Evolutionary conservation across 2,888 invertebrate genomes (phyloP).

Genomic region (Ectemnius cavifrons): DNA sequence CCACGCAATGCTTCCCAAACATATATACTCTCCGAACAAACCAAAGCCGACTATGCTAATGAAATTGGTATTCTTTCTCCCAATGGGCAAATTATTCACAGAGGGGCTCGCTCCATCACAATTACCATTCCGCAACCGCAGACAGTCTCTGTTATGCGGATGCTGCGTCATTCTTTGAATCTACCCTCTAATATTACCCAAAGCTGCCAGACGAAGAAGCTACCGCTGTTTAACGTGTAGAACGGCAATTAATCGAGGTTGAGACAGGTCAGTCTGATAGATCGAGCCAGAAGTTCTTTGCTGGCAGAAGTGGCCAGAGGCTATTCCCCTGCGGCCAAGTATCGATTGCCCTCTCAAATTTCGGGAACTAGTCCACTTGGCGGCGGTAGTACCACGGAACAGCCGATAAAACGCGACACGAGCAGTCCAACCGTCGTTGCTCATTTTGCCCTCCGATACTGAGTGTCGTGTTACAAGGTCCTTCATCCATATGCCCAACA

Average conservation of each 20-base stretch:
- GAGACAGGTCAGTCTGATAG: constrained; percentile 58
- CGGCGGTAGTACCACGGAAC: background rate
- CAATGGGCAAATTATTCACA: too few species aligned
- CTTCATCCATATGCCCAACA: background rate
- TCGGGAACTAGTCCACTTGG: constrained; percentile 6
- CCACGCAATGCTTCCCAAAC: too few species aligned
- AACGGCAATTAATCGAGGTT: constrained; percentile 58
- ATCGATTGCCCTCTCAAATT: constrained; percentile 39
- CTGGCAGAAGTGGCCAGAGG: constrained; percentile 34
- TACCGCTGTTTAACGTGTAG: background rate
- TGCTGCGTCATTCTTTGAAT: background rate
- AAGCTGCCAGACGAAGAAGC: too few species aligned
- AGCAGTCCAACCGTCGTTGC: background rate
- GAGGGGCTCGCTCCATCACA: too few species aligned
- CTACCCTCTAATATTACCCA: too few species aligned
- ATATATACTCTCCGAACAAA: too few species aligned
- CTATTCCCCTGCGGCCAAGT: constrained; percentile 44
- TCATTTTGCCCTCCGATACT: background rate
- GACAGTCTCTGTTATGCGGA: too few species aligned
- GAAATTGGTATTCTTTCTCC: too few species aligned
- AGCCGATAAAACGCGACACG: background rate
- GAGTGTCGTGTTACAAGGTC: background rate
- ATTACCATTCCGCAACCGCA: too few species aligned
- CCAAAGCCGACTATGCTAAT: too few species aligned
- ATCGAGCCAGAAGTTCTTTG: constrained; percentile 30